phyloP scores from a whole-genome alignment of 2,888 invertebrate species.

The Melolontha melolontha region DNA sequence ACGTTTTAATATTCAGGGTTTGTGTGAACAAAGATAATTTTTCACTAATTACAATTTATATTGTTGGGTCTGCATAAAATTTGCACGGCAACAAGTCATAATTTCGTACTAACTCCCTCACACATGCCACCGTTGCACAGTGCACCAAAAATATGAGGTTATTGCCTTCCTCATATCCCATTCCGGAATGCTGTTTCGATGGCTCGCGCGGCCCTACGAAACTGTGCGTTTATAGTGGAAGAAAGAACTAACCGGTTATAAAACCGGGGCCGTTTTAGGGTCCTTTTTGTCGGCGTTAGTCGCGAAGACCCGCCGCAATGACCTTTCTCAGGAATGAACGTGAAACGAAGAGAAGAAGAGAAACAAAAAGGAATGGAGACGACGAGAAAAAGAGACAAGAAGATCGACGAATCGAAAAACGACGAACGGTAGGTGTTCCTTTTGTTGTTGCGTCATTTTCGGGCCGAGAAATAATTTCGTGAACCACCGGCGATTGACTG shows the following conservation, averaged over 20 bases:
- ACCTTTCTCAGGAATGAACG: conserved; percentile 25
- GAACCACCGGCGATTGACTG: neutral
- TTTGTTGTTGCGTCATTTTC: conserved; percentile 23
- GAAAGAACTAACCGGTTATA: conserved; percentile 32
- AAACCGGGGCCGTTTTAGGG: conserved; percentile 37
- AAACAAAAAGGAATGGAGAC: neutral
- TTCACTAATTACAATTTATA: too few species aligned
- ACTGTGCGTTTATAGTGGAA: conserved; percentile 20
- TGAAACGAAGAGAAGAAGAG: conserved; percentile 10
- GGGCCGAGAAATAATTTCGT: conserved; percentile 6
- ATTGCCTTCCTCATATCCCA: conserved; percentile 31
- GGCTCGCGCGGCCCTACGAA: conserved; percentile 18
- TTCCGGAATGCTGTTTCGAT: conserved; percentile 27
- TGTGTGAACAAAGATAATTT: too few species aligned
- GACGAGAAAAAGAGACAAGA: neutral
- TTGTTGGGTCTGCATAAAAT: too few species aligned
- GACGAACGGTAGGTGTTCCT: conserved; percentile 27
- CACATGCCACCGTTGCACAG: conserved; percentile 3
- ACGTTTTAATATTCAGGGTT: too few species aligned
- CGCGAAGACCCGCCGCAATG: conserved; percentile 29
- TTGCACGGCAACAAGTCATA: neutral
- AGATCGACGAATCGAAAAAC: neutral
- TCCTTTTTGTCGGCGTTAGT: conserved; percentile 31
- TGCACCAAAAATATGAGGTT: conserved; percentile 28
- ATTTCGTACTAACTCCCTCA: neutral